Conservation (phyloP, 2,888 invertebrate species). For the Cheilosia urbana region DNA sequence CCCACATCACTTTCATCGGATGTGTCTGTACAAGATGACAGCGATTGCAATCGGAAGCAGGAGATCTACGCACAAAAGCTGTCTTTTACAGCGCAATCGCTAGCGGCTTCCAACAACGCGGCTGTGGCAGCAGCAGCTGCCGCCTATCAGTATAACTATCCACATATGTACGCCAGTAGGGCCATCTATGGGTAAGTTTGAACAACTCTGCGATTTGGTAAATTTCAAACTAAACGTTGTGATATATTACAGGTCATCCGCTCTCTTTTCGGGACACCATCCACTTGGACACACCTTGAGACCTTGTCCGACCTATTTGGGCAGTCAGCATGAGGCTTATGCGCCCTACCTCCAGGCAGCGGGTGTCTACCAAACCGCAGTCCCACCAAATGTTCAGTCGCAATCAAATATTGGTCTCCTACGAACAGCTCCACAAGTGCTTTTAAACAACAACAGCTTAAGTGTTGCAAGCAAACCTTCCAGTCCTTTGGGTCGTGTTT, state of each 20-base stretch:
- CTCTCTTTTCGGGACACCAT: conserved; percentile 76
- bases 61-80: conserved; percentile 76
- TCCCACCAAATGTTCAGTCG: conserved; percentile 43
- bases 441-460: conserved; percentile 52
- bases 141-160: conserved; percentile 78
- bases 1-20: conserved; percentile 58
- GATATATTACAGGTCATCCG: conserved; percentile 52
- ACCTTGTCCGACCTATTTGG: conserved; percentile 76
- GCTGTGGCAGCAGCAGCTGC: conserved; percentile 75
- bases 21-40: conserved; percentile 24
- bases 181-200: conserved; percentile 78
- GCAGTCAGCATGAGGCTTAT: conserved; percentile 76
- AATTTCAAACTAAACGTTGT: background rate
- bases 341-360: conserved; percentile 77
- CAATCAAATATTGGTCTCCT: conserved; percentile 43
- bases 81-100: conserved; percentile 71
- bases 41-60: conserved; percentile 63
- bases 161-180: conserved; percentile 78
- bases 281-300: conserved; percentile 72
- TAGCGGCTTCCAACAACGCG: conserved; percentile 55
- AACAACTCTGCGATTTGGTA: conserved; percentile 33
- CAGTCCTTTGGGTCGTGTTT: conserved; percentile 65
- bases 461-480: conserved; percentile 30
- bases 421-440: conserved; percentile 59
- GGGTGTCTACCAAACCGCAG: conserved; percentile 54